Evolutionary conservation across 2,113 vertebrate genomes (phyloP).

Genomic region (Ptilorrhoa leucosticta): DNA sequence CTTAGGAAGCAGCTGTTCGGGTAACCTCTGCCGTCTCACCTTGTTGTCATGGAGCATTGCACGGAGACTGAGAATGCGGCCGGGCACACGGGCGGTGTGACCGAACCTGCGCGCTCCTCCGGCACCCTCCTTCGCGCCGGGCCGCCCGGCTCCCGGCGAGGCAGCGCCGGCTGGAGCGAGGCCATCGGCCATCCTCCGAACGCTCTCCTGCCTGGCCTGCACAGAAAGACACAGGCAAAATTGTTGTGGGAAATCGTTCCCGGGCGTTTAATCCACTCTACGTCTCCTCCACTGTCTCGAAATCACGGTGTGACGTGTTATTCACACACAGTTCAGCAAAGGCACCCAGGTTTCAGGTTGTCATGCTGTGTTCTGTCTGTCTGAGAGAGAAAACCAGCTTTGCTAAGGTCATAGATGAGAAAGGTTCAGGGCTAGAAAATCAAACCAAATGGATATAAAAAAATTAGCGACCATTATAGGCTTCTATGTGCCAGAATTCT

Average conservation of each 20-base stretch:
- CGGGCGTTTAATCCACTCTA: constrained; percentile 43
- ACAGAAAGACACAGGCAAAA: not conserved
- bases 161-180: not conserved
- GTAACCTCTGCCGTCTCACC: constrained; percentile 96
- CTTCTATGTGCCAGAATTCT: not conserved
- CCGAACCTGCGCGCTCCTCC: constrained; percentile 47
- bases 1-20: constrained; percentile 95
- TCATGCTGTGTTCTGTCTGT: not conserved
- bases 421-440: not conserved
- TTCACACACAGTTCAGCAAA: accelerated
- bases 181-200: not conserved
- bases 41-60: constrained; percentile 96
- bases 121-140: constrained; percentile 34
- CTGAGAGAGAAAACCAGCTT: not conserved
- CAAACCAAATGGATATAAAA: not conserved
- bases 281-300: constrained; percentile 8
- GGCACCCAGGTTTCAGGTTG: not conserved
- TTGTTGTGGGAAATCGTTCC: constrained; percentile 28
- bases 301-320: accelerated
- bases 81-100: constrained; percentile 61
- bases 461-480: not conserved
- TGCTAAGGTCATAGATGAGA: not conserved
- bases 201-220: not conserved
- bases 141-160: not conserved
- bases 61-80: constrained; percentile 84